phyloP scores from a whole-genome alignment of 2,888 invertebrate species.

The Rutpela maculata region DNA sequence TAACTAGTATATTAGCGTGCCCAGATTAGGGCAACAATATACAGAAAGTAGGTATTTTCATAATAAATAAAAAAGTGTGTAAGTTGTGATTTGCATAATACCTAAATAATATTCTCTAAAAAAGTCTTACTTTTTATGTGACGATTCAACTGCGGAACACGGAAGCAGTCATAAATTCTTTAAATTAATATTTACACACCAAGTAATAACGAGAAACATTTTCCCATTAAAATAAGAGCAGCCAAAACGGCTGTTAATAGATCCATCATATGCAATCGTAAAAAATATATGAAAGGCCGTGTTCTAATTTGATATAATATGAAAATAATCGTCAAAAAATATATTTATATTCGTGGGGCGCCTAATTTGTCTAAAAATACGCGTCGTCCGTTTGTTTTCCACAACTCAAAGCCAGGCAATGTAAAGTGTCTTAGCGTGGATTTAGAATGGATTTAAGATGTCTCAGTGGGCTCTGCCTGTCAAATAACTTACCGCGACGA shows the following conservation, averaged over 20 bases:
- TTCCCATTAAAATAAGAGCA: neutral
- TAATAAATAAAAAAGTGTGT: too few species aligned
- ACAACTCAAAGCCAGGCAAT: conserved; percentile 52
- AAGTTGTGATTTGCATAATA: too few species aligned
- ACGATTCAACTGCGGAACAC: neutral
- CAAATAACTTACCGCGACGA: conserved; percentile 66
- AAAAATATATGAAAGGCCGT: neutral
- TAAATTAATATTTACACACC: neutral
- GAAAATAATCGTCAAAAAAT: conserved; percentile 20
- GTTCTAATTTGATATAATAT: conserved; percentile 14
- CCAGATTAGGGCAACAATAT: too few species aligned
- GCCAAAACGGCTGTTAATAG: conserved; percentile 14
- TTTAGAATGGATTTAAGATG: conserved; percentile 59
- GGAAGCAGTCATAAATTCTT: neutral
- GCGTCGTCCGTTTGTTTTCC: conserved; percentile 53
- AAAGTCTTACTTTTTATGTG: too few species aligned
- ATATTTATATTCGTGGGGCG: conserved; percentile 15
- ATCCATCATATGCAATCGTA: neutral
- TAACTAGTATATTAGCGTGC: too few species aligned
- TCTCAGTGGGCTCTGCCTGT: conserved; percentile 59
- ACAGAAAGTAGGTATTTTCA: too few species aligned
- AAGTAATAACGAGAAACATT: neutral
- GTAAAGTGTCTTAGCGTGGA: conserved; percentile 52
- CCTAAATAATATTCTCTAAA: too few species aligned
- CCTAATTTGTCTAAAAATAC: conserved; percentile 56